Conservation (phyloP, 1,140 invertebrate species). For the Papilio polytes region DNA sequence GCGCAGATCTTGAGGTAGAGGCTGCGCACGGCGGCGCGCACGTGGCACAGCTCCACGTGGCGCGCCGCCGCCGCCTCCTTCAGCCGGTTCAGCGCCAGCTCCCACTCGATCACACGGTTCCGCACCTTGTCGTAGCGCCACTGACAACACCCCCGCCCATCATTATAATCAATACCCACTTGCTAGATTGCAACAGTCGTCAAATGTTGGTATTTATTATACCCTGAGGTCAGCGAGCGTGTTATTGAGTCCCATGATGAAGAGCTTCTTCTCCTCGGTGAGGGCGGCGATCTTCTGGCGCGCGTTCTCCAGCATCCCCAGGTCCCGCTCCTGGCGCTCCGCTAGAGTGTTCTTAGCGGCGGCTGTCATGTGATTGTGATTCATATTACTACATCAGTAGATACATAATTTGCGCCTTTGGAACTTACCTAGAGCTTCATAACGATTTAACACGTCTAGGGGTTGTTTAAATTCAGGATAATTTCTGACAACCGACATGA, state of each 20-base stretch:
- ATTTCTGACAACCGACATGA: constrained; percentile 82
- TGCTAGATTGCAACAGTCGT: background rate
- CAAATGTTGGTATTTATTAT: constrained; percentile 5
- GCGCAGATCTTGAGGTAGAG: constrained; percentile 79
- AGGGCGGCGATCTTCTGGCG: constrained; percentile 74
- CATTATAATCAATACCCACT: background rate
- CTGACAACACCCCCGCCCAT: constrained; percentile 49
- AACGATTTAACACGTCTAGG: constrained; percentile 84
- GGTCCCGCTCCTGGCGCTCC: constrained; percentile 73
- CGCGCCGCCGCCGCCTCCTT: constrained; percentile 75
- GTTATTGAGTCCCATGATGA: constrained; percentile 81
- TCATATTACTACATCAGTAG: background rate
- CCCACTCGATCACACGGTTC: constrained; percentile 79
- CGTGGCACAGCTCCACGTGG: constrained; percentile 76
- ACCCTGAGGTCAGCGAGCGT: constrained; percentile 77
- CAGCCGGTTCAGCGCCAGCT: constrained; percentile 73
- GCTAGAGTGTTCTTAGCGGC: constrained; percentile 76
- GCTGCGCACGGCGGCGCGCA: constrained; percentile 73
- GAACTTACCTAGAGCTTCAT: constrained; percentile 82
- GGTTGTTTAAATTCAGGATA: constrained; percentile 84
- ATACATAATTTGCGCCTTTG: background rate
- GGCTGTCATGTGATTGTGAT: constrained; percentile 50
- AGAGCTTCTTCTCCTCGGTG: constrained; percentile 79
- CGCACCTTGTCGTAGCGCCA: constrained; percentile 76
- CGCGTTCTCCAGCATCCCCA: constrained; percentile 75